phyloP scores from a whole-genome alignment of 2,888 invertebrate species.

The Dicyrtoma fusca region DNA sequence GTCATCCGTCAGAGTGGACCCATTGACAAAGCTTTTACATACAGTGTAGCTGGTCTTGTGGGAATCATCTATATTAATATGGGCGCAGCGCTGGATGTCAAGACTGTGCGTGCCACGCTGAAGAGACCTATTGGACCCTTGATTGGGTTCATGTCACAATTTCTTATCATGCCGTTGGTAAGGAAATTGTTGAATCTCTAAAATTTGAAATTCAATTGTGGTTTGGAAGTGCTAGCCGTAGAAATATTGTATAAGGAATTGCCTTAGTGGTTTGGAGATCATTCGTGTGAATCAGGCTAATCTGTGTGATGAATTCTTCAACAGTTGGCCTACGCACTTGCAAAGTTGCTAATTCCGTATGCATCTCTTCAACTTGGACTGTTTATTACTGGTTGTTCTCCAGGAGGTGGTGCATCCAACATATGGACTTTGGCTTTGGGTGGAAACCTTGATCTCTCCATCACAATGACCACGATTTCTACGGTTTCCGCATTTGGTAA shows the following conservation, averaged over 20 bases:
- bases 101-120: conserved; percentile 68
- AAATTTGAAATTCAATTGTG: background rate
- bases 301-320: no score
- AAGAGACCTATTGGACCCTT: conserved; percentile 75
- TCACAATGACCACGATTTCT: conserved; percentile 92
- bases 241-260: no score
- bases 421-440: conserved; percentile 91
- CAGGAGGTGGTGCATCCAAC: conserved; percentile 95
- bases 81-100: conserved; percentile 83
- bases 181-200: conserved; percentile 58
- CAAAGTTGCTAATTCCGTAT: conserved; percentile 56
- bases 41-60: conserved; percentile 74
- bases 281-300: no score
- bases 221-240: no score
- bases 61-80: conserved; percentile 86
- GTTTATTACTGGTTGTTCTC: conserved; percentile 87
- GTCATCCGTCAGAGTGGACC: conserved; percentile 68
- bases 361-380: conserved; percentile 78
- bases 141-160: conserved; percentile 79
- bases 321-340: conserved; percentile 52
- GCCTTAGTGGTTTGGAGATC: no score
- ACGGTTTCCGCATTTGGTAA: conserved; percentile 83
- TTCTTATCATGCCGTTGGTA: conserved; percentile 83
- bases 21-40: conserved; percentile 75
- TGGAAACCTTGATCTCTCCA: conserved; percentile 89